Evolutionary conservation across 2,888 invertebrate genomes (phyloP).

Genomic region (Hoplodrina blanda): DNA sequence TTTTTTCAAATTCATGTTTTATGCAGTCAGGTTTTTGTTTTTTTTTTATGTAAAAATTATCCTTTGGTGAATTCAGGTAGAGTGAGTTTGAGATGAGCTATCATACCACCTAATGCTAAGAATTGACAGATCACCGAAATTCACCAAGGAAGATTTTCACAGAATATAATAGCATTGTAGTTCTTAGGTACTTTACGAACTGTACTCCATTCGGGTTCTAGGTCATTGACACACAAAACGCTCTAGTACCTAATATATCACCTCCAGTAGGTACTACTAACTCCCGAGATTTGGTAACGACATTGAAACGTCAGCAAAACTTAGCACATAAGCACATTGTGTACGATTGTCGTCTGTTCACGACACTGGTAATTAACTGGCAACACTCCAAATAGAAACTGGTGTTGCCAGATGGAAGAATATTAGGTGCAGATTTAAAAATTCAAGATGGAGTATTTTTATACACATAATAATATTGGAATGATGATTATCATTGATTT

Average conservation of each 20-base stretch:
- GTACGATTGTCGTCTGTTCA: slow-evolving; percentile 40
- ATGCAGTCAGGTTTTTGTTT: too few relatives aligned
- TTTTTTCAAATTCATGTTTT: too few relatives aligned
- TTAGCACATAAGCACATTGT: slow-evolving; percentile 24
- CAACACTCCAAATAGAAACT: slow-evolving; percentile 56
- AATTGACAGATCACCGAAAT: too few relatives aligned
- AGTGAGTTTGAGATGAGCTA: too few relatives aligned
- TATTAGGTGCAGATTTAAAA: neutral
- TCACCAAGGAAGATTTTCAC: too few relatives aligned
- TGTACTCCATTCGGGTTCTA: slow-evolving; percentile 1
- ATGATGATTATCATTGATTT: too few relatives aligned
- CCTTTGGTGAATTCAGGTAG: too few relatives aligned
- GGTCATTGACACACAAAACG: slow-evolving; percentile 10
- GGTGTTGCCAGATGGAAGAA: slow-evolving; percentile 44
- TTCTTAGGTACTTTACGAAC: neutral
- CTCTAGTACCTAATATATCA: slow-evolving; percentile 21
- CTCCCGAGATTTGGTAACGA: slow-evolving; percentile 35
- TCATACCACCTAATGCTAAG: too few relatives aligned
- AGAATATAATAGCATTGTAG: too few relatives aligned
- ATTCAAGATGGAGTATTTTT: too few relatives aligned
- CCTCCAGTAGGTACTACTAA: neutral
- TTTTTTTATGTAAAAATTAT: too few relatives aligned
- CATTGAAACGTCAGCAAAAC: slow-evolving; percentile 47
- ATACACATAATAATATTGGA: too few relatives aligned
- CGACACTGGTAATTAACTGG: slow-evolving; percentile 58